Percentiles rank a stretch among this genome's conserved stretches.
phyloP scores from a whole-genome alignment of 2,797 vertebrate genomes.

The Pelodytes ibericus region DNA sequence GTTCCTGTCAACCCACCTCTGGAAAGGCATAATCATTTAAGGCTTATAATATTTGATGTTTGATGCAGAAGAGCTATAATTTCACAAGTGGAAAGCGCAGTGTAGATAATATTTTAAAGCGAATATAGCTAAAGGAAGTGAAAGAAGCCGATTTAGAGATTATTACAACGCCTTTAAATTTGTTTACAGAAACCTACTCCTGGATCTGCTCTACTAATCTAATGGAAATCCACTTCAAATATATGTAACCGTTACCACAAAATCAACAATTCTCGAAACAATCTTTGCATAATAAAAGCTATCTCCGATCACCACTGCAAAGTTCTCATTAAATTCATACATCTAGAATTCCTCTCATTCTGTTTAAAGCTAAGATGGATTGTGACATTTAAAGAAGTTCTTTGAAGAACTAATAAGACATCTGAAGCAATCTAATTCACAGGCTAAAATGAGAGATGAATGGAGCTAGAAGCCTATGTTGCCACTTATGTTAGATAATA shows the following conservation, averaged over 20 bases:
- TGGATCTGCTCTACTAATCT: neutral
- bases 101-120: neutral
- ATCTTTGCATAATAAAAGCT: too few relatives aligned
- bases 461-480: too few relatives aligned
- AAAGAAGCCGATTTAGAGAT: neutral
- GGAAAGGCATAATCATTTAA: neutral
- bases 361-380: too few relatives aligned
- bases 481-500: too few relatives aligned
- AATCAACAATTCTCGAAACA: neutral
- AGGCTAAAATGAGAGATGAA: too few relatives aligned
- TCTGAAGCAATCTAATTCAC: too few relatives aligned
- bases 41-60: neutral
- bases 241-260: neutral
- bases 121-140: neutral
- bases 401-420: too few relatives aligned
- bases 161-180: neutral
- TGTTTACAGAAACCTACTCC: neutral
- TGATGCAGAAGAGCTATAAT: neutral
- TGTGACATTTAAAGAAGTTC: too few relatives aligned
- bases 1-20: neutral
- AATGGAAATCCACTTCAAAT: neutral
- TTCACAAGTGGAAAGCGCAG: neutral
- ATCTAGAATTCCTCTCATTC: too few relatives aligned
- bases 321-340: too few relatives aligned
- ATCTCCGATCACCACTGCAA: too few relatives aligned